These are phyloP conservation scores for Ctenopoma multispine DNA, from an alignment of 2,797 vertebrate species.

Conservation along the genomic window DNA sequence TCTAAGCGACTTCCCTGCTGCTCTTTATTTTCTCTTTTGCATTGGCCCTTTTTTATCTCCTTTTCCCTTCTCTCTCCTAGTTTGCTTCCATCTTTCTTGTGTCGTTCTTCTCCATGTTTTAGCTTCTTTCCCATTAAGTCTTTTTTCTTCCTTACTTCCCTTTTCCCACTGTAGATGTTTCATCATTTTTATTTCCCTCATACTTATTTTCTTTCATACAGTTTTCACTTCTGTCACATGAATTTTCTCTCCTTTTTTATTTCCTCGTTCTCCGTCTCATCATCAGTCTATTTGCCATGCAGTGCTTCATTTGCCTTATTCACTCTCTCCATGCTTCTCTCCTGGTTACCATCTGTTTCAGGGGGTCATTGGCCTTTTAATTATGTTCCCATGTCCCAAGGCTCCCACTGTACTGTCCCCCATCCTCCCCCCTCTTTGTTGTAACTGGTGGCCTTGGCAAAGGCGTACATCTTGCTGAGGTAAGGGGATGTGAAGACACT, in stretches of 20 bases:
- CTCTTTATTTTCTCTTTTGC: background rate
- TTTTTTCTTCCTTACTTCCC: background rate
- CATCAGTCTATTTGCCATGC: background rate
- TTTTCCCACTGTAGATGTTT: background rate
- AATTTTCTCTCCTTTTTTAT: background rate
- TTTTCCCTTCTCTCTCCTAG: background rate
- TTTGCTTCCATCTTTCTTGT: background rate
- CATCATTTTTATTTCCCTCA: background rate
- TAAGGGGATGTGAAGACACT: conserved; percentile 29
- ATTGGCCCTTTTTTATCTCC: background rate
- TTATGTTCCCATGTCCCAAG: conserved; percentile 64
- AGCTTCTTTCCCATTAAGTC: background rate
- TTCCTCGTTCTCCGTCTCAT: conserved; percentile 5
- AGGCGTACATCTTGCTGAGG: conserved; percentile 57
- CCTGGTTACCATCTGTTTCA: conserved; percentile 42
- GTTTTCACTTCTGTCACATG: background rate
- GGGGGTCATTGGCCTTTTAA: conserved; percentile 61
- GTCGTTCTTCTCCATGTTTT: background rate
- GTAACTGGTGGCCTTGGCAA: conserved; percentile 47
- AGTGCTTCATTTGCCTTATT: background rate
- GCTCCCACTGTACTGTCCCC: conserved; percentile 25
- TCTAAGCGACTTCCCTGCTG: background rate
- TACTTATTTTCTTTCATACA: background rate
- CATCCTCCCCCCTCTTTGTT: background rate
- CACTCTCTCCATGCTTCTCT: background rate